Evolutionary conservation across 2,888 invertebrate species (phyloP), one percentile per base, ranked within the genome.

Genomic region (Biston betularia): DNA sequence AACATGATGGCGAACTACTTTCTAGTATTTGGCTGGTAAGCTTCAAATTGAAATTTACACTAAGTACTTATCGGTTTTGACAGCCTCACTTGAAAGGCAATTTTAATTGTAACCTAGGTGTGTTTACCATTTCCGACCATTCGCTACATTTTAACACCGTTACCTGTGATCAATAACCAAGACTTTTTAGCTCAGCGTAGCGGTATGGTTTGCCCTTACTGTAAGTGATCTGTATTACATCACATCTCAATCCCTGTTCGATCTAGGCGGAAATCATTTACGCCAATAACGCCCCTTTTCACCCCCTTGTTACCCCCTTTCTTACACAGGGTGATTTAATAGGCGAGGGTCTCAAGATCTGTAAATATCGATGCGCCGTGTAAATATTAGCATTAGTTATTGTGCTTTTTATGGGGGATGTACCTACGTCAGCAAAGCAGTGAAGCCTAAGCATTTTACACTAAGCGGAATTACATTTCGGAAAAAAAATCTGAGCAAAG

Each of bases 241-340:
- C 80, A 81, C 78, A 75, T 81, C 79, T 82, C 75, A 77, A 83
- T 82, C 75, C 75, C 76, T 72, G 74, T 81, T 78, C 79, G 77
- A 83, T 80, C 78, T 79, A 83, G 80, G 77, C 79, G 86, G 86
- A 88, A 89, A 89, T 88, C 87, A 89, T 89, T 89, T 89, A 86
- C 87, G 86, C 87, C 88, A 85, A 87, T 87, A 88, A 80, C 79
- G 73, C 79, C 81, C 78, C 76, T 75, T 72, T 38, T 15, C 48
- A 8, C 56, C 54, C 66, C 58, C 56, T 66, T 60, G 54, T 62
- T 57, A 63, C 69, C 74, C 72, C 68, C 70, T 66, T 63, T 65
- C 73, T 68, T 65, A 62, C 68, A 72, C 52, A 72, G 78, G 84
- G 82, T 84, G 86, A 83, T 84, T 86, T 86, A 86, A 82, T 81